Percentiles rank a stretch among this genome's conserved stretches.
Evolutionary conservation across 1,140 invertebrate species (phyloP).

Genomic region (Pogonomyrmex barbatus): DNA sequence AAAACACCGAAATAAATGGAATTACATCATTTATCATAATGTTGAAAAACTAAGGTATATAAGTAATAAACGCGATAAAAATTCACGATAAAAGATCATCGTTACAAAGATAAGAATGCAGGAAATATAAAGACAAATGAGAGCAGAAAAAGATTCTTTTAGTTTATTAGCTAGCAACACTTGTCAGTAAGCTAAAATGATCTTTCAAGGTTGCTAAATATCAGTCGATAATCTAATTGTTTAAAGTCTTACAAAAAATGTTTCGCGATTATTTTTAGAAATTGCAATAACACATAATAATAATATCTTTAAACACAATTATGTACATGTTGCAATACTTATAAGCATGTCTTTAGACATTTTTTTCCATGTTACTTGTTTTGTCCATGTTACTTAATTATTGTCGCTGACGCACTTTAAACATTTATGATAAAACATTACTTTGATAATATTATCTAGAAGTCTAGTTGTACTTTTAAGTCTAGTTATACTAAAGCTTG

Average conservation of each 20-base stretch:
- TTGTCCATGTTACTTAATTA: neutral
- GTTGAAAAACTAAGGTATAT: neutral
- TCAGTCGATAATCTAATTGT: neutral
- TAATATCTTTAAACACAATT: neutral
- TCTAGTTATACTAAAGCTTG: neutral
- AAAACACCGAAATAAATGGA: neutral
- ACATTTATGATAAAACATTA: neutral
- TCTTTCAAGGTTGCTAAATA: neutral
- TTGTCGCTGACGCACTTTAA: neutral
- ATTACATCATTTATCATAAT: neutral
- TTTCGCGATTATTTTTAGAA: neutral
- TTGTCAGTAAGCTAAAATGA: neutral
- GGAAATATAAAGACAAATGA: constrained; percentile 15
- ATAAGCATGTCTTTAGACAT: neutral
- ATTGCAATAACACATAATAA: neutral
- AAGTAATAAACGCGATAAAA: constrained; percentile 48
- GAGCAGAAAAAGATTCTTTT: neutral
- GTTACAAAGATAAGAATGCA: constrained; percentile 63
- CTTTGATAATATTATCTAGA: neutral
- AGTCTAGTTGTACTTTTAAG: neutral
- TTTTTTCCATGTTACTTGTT: constrained; percentile 8
- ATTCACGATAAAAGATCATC: constrained; percentile 36
- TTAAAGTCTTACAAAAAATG: neutral
- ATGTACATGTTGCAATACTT: neutral
- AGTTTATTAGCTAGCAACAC: neutral